Conservation (phyloP, 2,113 vertebrate species). For the Mastomys coucha region DNA sequence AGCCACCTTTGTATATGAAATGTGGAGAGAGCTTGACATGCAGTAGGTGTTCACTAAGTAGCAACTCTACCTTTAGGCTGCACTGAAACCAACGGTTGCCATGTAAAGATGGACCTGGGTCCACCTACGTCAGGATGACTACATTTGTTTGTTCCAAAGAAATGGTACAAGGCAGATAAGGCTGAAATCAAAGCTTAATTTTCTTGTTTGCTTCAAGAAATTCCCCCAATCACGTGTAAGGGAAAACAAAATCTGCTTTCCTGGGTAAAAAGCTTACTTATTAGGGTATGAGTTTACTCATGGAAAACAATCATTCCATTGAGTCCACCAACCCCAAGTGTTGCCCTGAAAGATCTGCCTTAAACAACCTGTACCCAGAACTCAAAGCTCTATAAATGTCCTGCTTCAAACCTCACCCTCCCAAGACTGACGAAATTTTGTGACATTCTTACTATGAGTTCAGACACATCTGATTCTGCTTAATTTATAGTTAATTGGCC, state of each 20-base stretch:
- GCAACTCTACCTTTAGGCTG: not conserved
- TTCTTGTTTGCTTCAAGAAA: constrained; percentile 9
- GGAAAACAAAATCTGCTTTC: not conserved
- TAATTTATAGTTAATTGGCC: not conserved
- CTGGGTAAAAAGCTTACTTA: not conserved
- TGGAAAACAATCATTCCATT: not conserved
- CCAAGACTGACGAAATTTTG: not conserved
- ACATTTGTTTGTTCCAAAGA: not conserved
- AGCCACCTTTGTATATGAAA: not conserved
- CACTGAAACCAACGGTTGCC: not conserved
- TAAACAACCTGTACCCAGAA: not conserved
- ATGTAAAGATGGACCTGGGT: not conserved
- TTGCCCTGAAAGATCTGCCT: not conserved
- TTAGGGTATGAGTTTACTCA: not conserved
- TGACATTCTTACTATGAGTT: not conserved
- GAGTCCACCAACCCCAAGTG: not conserved
- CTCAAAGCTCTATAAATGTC: not conserved
- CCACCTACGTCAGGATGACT: not conserved
- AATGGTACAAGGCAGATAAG: not conserved
- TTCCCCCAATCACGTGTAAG: not conserved
- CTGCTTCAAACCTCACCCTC: not conserved
- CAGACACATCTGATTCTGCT: not conserved
- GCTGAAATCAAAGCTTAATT: not conserved
- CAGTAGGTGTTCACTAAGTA: not conserved
- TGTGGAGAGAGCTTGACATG: not conserved